These are phyloP conservation scores for Agrilus cyanescens DNA, from an alignment of 2,888 invertebrate genomes.

Conservation along the genomic window DNA sequence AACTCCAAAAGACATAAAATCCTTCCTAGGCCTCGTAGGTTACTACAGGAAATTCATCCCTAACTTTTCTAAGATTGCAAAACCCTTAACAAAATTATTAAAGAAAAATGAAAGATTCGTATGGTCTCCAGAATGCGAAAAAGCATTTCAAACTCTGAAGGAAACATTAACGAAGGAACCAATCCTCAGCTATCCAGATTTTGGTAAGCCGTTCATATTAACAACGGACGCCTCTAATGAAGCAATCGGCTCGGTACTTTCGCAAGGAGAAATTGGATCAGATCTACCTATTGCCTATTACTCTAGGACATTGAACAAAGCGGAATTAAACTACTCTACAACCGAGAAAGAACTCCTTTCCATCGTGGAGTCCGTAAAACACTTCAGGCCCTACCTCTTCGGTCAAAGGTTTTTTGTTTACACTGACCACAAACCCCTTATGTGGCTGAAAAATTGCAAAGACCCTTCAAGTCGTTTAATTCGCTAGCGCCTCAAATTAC, in stretches of 20 bases:
- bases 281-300: conserved; percentile 1
- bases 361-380: background rate
- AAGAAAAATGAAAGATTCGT: background rate
- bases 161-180: background rate
- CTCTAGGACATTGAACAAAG: background rate
- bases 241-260: background rate
- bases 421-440: too few relatives aligned
- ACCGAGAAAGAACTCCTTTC: background rate
- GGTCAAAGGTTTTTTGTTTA: background rate
- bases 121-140: background rate
- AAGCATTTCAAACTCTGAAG: background rate
- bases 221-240: too few relatives aligned
- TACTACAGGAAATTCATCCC: conserved; percentile 1
- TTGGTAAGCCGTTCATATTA: too few relatives aligned
- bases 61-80: background rate
- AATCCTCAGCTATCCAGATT: too few relatives aligned
- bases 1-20: too few relatives aligned
- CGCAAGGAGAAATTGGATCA: background rate
- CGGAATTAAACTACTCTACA: background rate
- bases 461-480: too few relatives aligned
- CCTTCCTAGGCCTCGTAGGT: too few relatives aligned
- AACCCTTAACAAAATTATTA: background rate
- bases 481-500: too few relatives aligned
- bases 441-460: background rate
- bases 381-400: background rate